Conservation (phyloP, 2,888 invertebrate genomes). For the Autographa gamma region DNA sequence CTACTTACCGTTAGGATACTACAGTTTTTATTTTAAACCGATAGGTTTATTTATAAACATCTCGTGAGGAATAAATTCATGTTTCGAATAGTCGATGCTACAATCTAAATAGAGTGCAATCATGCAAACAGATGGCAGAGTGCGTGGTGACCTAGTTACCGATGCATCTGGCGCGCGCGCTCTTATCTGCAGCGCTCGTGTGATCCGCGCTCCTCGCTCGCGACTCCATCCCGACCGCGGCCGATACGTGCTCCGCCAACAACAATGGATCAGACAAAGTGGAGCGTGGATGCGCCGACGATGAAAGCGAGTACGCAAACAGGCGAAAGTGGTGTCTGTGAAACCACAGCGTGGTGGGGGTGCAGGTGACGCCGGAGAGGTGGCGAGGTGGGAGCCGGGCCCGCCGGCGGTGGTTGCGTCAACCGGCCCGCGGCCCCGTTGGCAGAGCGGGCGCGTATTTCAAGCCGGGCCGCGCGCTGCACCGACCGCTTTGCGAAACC, state of each 20-base stretch:
- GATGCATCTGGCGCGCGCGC: constrained; percentile 78
- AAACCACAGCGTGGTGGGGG: constrained; percentile 77
- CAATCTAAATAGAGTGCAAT: constrained; percentile 69
- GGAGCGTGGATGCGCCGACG: constrained; percentile 72
- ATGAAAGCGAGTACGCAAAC: constrained; percentile 80
- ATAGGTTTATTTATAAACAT: constrained; percentile 39
- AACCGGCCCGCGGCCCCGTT: constrained; percentile 77
- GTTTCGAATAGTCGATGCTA: constrained; percentile 27
- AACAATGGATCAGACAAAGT: constrained; percentile 56
- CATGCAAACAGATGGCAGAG: constrained; percentile 79
- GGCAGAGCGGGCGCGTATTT: constrained; percentile 84
- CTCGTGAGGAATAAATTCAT: constrained; percentile 26
- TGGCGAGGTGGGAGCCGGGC: constrained; percentile 55
- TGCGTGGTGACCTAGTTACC: constrained; percentile 81
- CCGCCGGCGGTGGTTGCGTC: constrained; percentile 72
- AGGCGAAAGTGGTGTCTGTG: constrained; percentile 85
- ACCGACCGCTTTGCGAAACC: constrained; percentile 87
- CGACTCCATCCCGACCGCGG: constrained; percentile 57
- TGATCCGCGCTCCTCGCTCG: constrained; percentile 56
- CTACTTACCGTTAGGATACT: constrained; percentile 62
- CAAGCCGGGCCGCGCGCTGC: constrained; percentile 84
- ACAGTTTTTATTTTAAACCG: constrained; percentile 60
- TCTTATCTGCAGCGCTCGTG: constrained; percentile 71
- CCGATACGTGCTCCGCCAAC: constrained; percentile 43
- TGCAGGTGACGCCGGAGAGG: constrained; percentile 67